Percentiles rank a stretch among this genome's conserved stretches.
Conservation (phyloP, 2,888 invertebrate species). For the Caenorhabditis sp. region DNA sequence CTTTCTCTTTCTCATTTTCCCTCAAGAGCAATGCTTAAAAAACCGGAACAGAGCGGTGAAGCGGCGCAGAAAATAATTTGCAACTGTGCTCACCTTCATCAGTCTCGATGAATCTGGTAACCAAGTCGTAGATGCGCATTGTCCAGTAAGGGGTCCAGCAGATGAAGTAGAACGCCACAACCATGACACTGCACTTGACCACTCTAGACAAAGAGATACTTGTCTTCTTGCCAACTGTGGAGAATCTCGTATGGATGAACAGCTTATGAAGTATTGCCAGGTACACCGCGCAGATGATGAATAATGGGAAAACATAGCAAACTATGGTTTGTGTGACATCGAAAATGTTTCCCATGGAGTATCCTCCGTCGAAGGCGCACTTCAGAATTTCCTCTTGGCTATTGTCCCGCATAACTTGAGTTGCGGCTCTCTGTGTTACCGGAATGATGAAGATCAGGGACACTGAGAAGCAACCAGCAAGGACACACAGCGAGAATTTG, state of each 20-base stretch:
- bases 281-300: conserved; percentile 79
- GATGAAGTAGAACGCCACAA: conserved; percentile 83
- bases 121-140: conserved; percentile 68
- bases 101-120: conserved; percentile 27
- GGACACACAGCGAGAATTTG: conserved; percentile 74
- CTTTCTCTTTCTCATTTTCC: too few species aligned
- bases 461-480: conserved; percentile 70
- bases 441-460: conserved; percentile 79
- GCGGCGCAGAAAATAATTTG: not conserved
- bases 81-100: conserved; percentile 29
- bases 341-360: conserved; percentile 54
- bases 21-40: too few species aligned
- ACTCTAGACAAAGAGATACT: conserved; percentile 79
- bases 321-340: conserved; percentile 74
- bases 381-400: conserved; percentile 63
- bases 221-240: conserved; percentile 76
- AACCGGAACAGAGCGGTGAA: not conserved
- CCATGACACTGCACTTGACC: conserved; percentile 81
- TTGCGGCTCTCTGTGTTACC: conserved; percentile 62
- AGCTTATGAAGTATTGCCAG: conserved; percentile 76
- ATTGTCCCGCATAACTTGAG: conserved; percentile 60
- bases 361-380: conserved; percentile 66
- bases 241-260: conserved; percentile 67
- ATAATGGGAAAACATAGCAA: conserved; percentile 78
- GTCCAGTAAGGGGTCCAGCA: conserved; percentile 83